phyloP scores from a whole-genome alignment of 2,888 invertebrate genomes.

The Invenusta paracnida region DNA sequence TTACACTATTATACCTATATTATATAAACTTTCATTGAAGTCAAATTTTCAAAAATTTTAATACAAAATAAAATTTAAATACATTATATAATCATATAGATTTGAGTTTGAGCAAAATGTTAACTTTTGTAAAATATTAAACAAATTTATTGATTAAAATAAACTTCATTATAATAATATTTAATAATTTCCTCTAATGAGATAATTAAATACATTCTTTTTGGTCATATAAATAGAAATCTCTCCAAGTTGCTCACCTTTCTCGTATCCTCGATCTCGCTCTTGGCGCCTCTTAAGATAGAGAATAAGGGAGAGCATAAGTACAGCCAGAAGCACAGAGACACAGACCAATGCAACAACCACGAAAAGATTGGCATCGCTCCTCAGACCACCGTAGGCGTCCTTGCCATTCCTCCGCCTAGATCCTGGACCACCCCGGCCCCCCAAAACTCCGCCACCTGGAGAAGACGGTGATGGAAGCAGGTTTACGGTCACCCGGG shows the following conservation, averaged over 20 bases:
- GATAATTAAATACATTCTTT: too few relatives aligned
- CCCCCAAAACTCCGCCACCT: not conserved
- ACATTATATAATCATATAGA: too few relatives aligned
- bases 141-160: not conserved
- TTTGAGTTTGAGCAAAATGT: too few relatives aligned
- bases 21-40: not conserved
- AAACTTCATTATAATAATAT: not conserved
- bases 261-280: not conserved
- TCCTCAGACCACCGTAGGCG: not conserved
- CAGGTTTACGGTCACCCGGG: not conserved
- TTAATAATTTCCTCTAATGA: too few relatives aligned
- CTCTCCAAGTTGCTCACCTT: too few relatives aligned
- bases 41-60: not conserved
- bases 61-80: not conserved
- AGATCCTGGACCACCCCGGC: not conserved
- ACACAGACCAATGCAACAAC: not conserved
- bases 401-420: not conserved
- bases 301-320: not conserved
- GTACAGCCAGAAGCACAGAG: not conserved
- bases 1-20: not conserved
- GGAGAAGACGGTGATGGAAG: too few relatives aligned
- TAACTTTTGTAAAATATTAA: too few relatives aligned
- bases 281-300: conserved; percentile 1
- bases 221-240: too few relatives aligned
- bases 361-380: not conserved